These are phyloP conservation scores for Notodonta ziczac DNA, from an alignment of 2,888 invertebrate species.

Conservation along the genomic window DNA sequence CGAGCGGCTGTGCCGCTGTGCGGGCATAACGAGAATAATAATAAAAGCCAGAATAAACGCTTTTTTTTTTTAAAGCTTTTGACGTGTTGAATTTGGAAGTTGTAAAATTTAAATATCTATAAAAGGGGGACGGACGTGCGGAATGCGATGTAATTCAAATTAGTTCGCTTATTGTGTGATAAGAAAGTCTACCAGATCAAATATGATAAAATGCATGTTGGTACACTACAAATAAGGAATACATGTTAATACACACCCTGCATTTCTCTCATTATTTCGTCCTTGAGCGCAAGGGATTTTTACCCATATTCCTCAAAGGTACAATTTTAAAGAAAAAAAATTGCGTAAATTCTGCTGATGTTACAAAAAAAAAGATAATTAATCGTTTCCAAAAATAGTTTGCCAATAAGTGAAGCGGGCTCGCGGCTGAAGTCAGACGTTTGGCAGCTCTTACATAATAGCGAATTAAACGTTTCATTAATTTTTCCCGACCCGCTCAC, in stretches of 20 bases:
- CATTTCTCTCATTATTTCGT: no score
- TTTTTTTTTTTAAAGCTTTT: background rate
- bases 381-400: slow-evolving; percentile 19
- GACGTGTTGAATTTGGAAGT: background rate
- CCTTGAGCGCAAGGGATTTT: no score
- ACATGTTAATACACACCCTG: no score
- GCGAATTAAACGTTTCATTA: slow-evolving; percentile 42
- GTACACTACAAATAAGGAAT: no score
- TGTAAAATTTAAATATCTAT: no score
- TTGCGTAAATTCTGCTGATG: background rate
- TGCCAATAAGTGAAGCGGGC: slow-evolving; percentile 22
- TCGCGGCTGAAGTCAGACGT: slow-evolving; percentile 31
- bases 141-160: no score
- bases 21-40: background rate
- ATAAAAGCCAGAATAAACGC: slow-evolving; percentile 2
- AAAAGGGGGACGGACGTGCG: no score
- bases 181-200: no score
- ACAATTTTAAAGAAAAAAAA: background rate
- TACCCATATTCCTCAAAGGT: no score
- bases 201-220: no score
- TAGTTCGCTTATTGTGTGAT: no score
- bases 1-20: background rate
- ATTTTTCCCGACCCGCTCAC: slow-evolving; percentile 26
- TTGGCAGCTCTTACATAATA: slow-evolving; percentile 34
- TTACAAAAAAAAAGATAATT: background rate